Evolutionary conservation across 2,797 vertebrate genomes (phyloP), one percentile per base, ranked within the genome.

Genomic region (Pipistrellus pipistrellus): DNA sequence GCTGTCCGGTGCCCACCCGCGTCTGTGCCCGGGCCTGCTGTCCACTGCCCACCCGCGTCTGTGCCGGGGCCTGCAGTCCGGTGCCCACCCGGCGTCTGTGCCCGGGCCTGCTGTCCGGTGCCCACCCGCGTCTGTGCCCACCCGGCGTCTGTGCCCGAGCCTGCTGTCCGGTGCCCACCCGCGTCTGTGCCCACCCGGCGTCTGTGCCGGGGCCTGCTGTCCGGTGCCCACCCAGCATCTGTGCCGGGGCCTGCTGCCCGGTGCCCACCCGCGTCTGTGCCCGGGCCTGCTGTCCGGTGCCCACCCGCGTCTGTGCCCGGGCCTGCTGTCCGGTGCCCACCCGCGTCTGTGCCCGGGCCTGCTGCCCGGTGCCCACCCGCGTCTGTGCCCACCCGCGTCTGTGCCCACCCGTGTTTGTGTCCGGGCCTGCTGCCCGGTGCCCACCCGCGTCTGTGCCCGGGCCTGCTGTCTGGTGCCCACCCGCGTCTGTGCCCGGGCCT

Each of bases 391-490:
- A 57, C 27, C 38, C 38, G 38, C 4, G 38, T 38, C 38, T 44
- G 44, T 44, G 1, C 46, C 48, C 85, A 57, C 27, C 38, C 38
- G 38, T 6, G 38, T 41, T 38, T 44, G 44, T 44, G 8, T 44
- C 44, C 10, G 44, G 4, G 44, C 10, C 44, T 44, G 25, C 84
- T 0, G 4, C n/a, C 20, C 32, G 3, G 0, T 0, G 27, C 46
- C 48, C 85, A 57, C 27, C 38, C 38, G 38, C 38, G 38, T 41
- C 38, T 44, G 44, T 44, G 8, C 44, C 44, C 44, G 1, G 38
- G 44, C 44, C 44, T 44, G 25, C 86, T 0, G 4, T n/a, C 20
- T 32, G 4, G 0, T 0, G 30, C 46, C 48, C 85, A 57, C 27
- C 1, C 0, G 17, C 38, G 5, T 38, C 38, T 44, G 44, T 44